A percentile compares a stretch with the other conserved stretches of the same genome.
These are phyloP conservation scores for Poicephalus gulielmi DNA, from an alignment of 2,113 vertebrate species.

Conservation along the genomic window DNA sequence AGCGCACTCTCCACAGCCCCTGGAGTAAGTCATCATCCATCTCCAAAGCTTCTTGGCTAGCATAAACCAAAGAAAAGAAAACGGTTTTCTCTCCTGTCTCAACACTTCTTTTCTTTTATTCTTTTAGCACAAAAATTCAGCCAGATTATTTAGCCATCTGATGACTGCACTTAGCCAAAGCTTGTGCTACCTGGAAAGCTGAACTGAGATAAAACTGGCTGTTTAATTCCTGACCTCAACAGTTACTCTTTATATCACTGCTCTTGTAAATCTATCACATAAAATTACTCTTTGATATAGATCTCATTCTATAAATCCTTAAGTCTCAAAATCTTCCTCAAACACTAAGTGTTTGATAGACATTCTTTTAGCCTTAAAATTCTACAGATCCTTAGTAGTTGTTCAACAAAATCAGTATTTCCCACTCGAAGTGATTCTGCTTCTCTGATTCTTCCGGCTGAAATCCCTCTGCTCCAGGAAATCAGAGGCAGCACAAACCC, in stretches of 20 bases:
- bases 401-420: not conserved
- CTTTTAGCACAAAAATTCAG: not conserved
- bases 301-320: not conserved
- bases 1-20: not conserved
- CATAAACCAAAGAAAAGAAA: not conserved
- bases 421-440: not conserved
- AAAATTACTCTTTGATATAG: not conserved
- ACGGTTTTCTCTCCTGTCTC: not conserved
- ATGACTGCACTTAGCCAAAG: not conserved
- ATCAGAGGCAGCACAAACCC: not conserved
- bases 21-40: not conserved
- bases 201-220: not conserved
- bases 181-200: not conserved
- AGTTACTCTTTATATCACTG: not conserved
- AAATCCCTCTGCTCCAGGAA: not conserved
- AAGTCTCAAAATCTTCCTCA: not conserved
- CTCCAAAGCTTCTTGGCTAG: conserved; percentile 10
- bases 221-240: not conserved
- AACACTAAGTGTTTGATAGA: not conserved
- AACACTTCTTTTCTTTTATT: not conserved
- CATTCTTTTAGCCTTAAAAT: not conserved
- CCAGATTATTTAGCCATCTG: not conserved
- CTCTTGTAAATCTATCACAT: not conserved
- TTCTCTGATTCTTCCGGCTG: not conserved
- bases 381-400: not conserved